These are phyloP conservation scores for Triplophysa tibetana DNA, from an alignment of 2,113 vertebrate genomes.

Conservation along the genomic window DNA sequence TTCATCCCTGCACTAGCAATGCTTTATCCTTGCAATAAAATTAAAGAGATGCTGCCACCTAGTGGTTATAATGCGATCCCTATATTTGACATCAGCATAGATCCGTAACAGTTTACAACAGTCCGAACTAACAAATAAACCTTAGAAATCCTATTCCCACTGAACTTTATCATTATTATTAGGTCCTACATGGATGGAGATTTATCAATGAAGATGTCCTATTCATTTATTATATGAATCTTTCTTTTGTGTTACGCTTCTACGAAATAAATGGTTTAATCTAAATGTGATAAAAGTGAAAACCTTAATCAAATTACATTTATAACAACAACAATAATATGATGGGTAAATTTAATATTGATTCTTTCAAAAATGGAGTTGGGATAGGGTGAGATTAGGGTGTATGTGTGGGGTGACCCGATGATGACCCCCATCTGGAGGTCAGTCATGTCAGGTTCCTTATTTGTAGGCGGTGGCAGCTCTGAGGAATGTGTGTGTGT, in stretches of 20 bases:
- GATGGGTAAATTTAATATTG: background rate
- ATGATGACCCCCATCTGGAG: constrained; percentile 79
- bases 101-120: too few species aligned
- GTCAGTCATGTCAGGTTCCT: constrained; percentile 81
- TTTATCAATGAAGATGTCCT: too few species aligned
- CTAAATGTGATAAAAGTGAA: too few species aligned
- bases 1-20: background rate
- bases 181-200: too few species aligned
- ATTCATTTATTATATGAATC: too few species aligned
- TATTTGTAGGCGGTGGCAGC: constrained; percentile 80
- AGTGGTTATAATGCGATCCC: constrained; percentile 47
- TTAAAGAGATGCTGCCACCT: constrained; percentile 65
- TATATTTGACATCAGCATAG: background rate
- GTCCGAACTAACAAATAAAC: background rate
- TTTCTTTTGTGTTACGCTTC: too few species aligned
- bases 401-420: constrained; percentile 72
- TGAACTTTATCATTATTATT: too few species aligned
- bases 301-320: too few species aligned
- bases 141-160: too few species aligned
- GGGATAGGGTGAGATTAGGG: constrained; percentile 22
- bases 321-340: too few species aligned
- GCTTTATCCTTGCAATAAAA: background rate
- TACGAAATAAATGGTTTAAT: too few species aligned
- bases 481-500: constrained; percentile 57
- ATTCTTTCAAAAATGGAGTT: background rate